These are phyloP conservation scores for Agonopterix arenella DNA, from an alignment of 2,888 invertebrate genomes.

Conservation along the genomic window DNA sequence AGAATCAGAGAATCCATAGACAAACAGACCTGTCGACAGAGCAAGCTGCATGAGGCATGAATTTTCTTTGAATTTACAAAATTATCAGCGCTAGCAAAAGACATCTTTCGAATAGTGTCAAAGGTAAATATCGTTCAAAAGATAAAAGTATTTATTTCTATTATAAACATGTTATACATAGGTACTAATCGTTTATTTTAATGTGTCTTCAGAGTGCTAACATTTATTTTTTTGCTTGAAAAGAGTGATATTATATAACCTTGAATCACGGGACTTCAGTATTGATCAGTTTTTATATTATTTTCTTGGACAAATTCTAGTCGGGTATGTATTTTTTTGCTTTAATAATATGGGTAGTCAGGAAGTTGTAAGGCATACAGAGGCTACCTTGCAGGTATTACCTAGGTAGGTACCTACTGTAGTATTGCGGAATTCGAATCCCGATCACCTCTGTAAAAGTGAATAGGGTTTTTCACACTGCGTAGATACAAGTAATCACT, in stretches of 20 bases:
- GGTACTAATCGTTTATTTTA: conserved; percentile 12
- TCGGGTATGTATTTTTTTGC: conserved; percentile 29
- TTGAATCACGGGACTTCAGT: conserved; percentile 73
- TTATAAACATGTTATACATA: conserved; percentile 2
- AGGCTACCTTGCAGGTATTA: no score
- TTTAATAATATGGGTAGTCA: not conserved
- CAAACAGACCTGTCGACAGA: conserved; percentile 6
- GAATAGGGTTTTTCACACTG: no score
- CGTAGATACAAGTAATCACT: no score
- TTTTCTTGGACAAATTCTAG: conserved; percentile 20
- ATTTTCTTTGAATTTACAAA: conserved; percentile 37
- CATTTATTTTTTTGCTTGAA: conserved; percentile 44
- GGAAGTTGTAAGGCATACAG: no score
- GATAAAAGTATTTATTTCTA: conserved; percentile 20
- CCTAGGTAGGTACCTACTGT: no score
- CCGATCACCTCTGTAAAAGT: no score
- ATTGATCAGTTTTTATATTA: conserved; percentile 47
- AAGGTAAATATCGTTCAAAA: conserved; percentile 54
- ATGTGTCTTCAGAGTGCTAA: conserved; percentile 26
- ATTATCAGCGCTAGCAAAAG: conserved; percentile 52
- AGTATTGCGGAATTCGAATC: no score
- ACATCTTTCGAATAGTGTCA: conserved; percentile 57
- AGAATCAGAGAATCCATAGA: not conserved
- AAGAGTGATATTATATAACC: conserved; percentile 71
- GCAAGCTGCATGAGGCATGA: conserved; percentile 37